Evolutionary conservation across 2,797 vertebrate genomes (phyloP).

Genomic region (Sylvia borin): DNA sequence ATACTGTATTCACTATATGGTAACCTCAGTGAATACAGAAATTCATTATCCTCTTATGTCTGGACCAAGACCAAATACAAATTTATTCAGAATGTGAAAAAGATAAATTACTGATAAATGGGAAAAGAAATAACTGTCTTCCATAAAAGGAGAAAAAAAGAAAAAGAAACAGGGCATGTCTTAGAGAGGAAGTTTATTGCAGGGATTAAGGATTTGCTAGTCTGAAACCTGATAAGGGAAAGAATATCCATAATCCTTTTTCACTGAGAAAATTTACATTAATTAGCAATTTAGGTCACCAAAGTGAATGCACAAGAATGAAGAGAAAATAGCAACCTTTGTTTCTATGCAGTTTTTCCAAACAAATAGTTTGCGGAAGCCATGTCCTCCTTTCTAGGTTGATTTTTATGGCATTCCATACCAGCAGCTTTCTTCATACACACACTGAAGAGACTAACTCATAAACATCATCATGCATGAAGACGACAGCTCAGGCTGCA

Average conservation of each 20-base stretch:
- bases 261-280: constrained; percentile 56
- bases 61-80: not conserved
- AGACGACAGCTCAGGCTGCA: not conserved
- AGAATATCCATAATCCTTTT: constrained; percentile 43
- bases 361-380: not conserved
- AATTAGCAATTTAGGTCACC: constrained; percentile 68
- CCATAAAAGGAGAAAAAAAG: not conserved
- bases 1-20: not conserved
- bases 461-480: not conserved
- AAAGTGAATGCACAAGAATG: not conserved
- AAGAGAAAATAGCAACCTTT: constrained; percentile 8
- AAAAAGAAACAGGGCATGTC: not conserved
- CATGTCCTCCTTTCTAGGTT: not conserved
- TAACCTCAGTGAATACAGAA: not conserved
- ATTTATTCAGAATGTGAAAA: constrained; percentile 34
- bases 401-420: not conserved
- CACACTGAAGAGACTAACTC: not conserved
- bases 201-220: constrained; percentile 30
- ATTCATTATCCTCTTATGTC: constrained; percentile 13
- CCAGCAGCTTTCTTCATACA: not conserved
- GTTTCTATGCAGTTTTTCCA: not conserved
- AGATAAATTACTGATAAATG: constrained; percentile 27
- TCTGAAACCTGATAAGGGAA: constrained; percentile 32
- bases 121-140: not conserved
- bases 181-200: constrained; percentile 26